Base-by-base conservation (phyloP, 1,140 invertebrate species). In the Penaeus chinensis region DNA sequence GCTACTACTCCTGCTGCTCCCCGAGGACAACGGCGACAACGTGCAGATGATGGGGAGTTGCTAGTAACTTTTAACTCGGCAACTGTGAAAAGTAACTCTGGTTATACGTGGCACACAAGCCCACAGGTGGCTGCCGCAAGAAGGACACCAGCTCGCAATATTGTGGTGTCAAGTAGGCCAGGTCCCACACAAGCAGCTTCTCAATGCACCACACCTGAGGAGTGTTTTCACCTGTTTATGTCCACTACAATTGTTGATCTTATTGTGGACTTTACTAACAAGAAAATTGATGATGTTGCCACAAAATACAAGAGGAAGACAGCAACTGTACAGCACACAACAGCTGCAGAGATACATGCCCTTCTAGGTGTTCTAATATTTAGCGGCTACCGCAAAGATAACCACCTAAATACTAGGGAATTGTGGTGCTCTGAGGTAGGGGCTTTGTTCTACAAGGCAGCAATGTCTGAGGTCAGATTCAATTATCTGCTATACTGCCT, bases 391-490 rank as follows among this genome's bases (percentile, higher is more conserved):
- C 79, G 62, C 22, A 87, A 32, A 74, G 78, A 87, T 65, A 66
- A 66, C 62, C 78, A 87, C 54, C 61, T 87, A 22, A 11, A 20
- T 10, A 87, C 61, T 18, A 71, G 37, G 42, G 85, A 87, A 76
- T 82, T 87, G 85, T 89, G 84, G 84, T 77, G 63, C 42, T 60
- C 74, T n/a, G 71, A 47, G 13, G 60, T n/a, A 13, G 87, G 85
- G n/a, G 8, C 81, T 54, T 16, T 37, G 18, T 32, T 89, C 27
- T 87, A 89, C 84, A 20, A 42, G 63, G 71, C 69, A 13, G 87
- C 42, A 32, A 87, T 89, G 87, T 76, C 87, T 22, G 5, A 89
- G 63, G 66, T 19, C 60, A 4, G 87, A 20, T 88, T 89, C 77
- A 42, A n/a, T 1, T 88, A 71, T 84, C 8, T 88, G 22, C 11